These are phyloP conservation scores for Nannoperca australis DNA, from an alignment of 2,797 vertebrate species.

Conservation along the genomic window DNA sequence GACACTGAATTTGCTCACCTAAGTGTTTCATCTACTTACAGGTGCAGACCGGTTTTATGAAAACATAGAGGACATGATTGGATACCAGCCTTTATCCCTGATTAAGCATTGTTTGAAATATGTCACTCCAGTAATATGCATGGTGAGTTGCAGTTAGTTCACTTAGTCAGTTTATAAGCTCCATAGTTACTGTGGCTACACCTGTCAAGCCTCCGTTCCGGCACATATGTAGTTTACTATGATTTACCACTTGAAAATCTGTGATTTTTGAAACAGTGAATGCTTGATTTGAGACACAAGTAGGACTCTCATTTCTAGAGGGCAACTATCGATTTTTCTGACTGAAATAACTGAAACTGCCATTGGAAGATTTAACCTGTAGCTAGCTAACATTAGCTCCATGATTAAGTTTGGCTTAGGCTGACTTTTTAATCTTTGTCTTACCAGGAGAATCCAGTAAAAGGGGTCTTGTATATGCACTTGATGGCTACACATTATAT, in stretches of 20 bases:
- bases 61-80: conserved; percentile 87
- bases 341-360: neutral
- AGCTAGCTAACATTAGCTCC: neutral
- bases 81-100: conserved; percentile 80
- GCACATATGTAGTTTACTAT: neutral
- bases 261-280: neutral
- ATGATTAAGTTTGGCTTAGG: neutral
- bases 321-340: too few relatives aligned
- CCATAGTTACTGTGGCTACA: neutral
- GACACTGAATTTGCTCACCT: conserved; percentile 1
- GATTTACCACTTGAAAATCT: neutral
- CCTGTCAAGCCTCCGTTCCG: neutral
- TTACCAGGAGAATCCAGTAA: too few relatives aligned
- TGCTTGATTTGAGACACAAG: neutral
- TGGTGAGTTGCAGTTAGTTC: conserved; percentile 74
- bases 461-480: too few relatives aligned
- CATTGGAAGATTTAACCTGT: neutral
- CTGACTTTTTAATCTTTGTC: too few relatives aligned
- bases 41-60: conserved; percentile 83
- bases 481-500: too few relatives aligned
- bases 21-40: conserved; percentile 53
- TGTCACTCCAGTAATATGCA: conserved; percentile 82
- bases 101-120: conserved; percentile 86
- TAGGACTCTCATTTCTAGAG: too few relatives aligned
- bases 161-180: neutral